phyloP scores from a whole-genome alignment of 2,797 vertebrate genomes.

The Coregonus ussuriensis region DNA sequence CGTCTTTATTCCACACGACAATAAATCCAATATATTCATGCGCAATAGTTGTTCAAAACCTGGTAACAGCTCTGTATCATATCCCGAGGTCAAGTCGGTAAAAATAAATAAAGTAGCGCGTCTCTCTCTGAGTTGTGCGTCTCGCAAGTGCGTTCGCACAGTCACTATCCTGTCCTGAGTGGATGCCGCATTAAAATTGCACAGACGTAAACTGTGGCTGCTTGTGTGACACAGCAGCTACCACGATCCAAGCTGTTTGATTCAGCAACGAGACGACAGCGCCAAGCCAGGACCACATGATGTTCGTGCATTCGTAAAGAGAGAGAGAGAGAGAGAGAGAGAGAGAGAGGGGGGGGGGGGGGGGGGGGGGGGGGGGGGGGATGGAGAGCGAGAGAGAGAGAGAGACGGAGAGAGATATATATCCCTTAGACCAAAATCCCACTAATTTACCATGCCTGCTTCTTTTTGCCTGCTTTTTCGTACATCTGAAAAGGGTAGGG shows the following conservation, averaged over 20 bases:
- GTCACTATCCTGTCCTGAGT: conserved; percentile 11
- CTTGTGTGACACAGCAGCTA: conserved; percentile 29
- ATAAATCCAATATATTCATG: background rate
- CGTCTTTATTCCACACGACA: background rate
- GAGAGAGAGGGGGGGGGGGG: too few species aligned
- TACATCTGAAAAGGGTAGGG: too few species aligned
- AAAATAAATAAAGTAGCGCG: background rate
- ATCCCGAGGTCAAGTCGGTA: conserved; percentile 20
- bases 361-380: too few species aligned
- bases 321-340: background rate
- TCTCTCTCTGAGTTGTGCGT: background rate
- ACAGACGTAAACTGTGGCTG: conserved; percentile 12
- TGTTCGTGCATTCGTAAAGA: background rate
- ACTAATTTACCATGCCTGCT: too few species aligned
- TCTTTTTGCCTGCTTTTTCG: too few species aligned
- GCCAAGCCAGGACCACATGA: conserved; percentile 6
- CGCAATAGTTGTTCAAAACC: conserved; percentile 5
- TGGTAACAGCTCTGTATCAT: conserved; percentile 5
- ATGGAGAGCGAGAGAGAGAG: background rate
- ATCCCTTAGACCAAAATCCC: too few species aligned
- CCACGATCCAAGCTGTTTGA: conserved; percentile 16
- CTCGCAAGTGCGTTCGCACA: background rate
- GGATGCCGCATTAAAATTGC: conserved; percentile 24
- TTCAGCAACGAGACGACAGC: conserved; percentile 14
- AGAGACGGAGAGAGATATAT: too few species aligned